Base-by-base conservation (phyloP, 1,140 invertebrate genomes). In the Danaus plexippus region DNA sequence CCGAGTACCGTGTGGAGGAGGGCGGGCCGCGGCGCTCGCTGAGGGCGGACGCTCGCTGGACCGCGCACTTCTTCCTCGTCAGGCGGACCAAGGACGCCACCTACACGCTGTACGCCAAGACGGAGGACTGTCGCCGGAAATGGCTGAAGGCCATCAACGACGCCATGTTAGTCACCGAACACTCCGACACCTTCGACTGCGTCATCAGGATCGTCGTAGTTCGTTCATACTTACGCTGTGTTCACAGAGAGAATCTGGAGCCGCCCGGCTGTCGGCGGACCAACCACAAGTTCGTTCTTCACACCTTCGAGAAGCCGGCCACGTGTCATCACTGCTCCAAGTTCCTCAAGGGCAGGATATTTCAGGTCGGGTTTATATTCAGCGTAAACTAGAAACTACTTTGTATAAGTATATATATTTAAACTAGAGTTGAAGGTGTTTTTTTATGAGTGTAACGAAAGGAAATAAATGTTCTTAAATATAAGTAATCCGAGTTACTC, bases 141-240 rank as follows among this genome's bases (percentile, higher is more conserved):
- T 98, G 97, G 96, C 93, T 98, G 11, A 95, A 96, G 73, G 95
- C 96, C 7, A 92, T 99, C 18, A 91, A 92, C 50, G 94, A 97
- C 71, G 97, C 97, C 44, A 92, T 98, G 94, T 96, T 15, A 15
- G 15, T 15, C 15, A 15, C 15, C 3, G 15, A 15, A 3, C 1
- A 15, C 15, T 15, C 15, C 3, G 15, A 15, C 3, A 15, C 15
- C 1, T 15, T 15, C 1, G 15, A 32, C 2, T 32, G 7, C 22
- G 7, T 32, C 22, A 6, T 32, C 2, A 32, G 7, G 22, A 32
- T 8, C 22, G 7, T 32, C 2, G 4, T 32, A 32, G 22, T 32
- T 32, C 7, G 22, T 1, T 15, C 1, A 15, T n/a, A 22, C 18
- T 22, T 6, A 6, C 43, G 0, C 0, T 10, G 43, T 7, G 8